phyloP scores from a whole-genome alignment of 2,888 invertebrate genomes.

The Scaptodrosophila latifasciaeformis region DNA sequence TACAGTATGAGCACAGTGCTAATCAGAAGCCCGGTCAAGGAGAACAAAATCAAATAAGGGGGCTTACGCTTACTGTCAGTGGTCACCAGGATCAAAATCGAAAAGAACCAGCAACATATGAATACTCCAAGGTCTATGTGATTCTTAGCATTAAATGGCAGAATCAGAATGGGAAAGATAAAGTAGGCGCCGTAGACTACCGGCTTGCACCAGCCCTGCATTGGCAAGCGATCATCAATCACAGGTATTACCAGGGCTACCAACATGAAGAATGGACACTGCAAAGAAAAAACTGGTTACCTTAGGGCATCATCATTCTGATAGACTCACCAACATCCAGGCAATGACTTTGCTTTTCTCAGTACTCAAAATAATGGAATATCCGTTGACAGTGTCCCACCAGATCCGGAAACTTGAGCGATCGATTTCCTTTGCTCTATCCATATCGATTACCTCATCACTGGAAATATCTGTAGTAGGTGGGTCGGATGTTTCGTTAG shows the following conservation, averaged over 20 bases:
- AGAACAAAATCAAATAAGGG: neutral
- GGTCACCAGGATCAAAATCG: constrained; percentile 14
- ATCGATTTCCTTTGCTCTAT: too few species aligned
- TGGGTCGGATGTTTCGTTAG: rapidly evolving
- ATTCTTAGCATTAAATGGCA: neutral
- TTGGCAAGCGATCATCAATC: neutral
- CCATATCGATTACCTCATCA: constrained; percentile 20
- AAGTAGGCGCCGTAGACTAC: constrained; percentile 18
- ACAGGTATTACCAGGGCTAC: constrained; percentile 40
- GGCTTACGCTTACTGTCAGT: constrained; percentile 27
- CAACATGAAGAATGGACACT: constrained; percentile 33
- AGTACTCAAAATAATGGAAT: constrained; percentile 13
- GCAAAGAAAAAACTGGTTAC: too few species aligned
- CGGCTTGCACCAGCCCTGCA: constrained; percentile 41
- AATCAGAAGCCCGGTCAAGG: constrained; percentile 9
- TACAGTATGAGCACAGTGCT: constrained; percentile 11
- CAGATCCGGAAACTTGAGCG: constrained; percentile 17
- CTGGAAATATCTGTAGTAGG: constrained; percentile 16
- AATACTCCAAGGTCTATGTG: neutral
- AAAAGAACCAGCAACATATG: constrained; percentile 14
- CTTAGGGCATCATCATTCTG: too few species aligned
- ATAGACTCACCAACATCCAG: constrained; percentile 25
- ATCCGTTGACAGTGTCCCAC: constrained; percentile 37
- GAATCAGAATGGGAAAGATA: constrained; percentile 18
- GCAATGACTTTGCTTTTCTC: neutral